Evolutionary conservation across 2,888 invertebrate genomes (phyloP).

Genomic region (Drosophila borborema): DNA sequence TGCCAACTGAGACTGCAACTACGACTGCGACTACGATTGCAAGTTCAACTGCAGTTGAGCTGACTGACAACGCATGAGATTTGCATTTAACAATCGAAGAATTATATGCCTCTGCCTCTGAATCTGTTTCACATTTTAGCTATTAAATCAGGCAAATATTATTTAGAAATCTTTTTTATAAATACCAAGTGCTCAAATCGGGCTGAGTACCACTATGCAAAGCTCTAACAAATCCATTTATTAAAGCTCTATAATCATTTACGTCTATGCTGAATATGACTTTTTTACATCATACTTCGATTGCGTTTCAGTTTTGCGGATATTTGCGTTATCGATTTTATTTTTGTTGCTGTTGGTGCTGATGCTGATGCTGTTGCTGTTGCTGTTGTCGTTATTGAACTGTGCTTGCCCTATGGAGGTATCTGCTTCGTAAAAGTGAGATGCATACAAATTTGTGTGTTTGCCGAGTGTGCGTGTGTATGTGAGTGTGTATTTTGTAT

Average conservation of each 20-base stretch:
- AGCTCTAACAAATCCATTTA: conserved; percentile 40
- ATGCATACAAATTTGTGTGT: conserved; percentile 17
- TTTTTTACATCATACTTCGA: conserved; percentile 8
- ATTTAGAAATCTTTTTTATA: conserved; percentile 18
- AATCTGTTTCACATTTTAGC: conserved; percentile 17
- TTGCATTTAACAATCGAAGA: conserved; percentile 78
- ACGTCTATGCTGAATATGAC: conserved; percentile 16
- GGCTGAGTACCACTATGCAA: background rate
- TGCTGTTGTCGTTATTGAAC: conserved; percentile 19
- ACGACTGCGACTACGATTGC: conserved; percentile 32
- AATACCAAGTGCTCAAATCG: conserved; percentile 2
- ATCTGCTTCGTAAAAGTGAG: conserved; percentile 5
- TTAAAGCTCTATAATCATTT: conserved; percentile 41
- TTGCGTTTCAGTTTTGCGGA: conserved; percentile 34
- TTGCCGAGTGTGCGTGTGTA: conserved; percentile 12
- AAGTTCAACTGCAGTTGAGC: conserved; percentile 11
- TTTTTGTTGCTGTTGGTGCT: conserved; percentile 11
- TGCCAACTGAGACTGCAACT: conserved; percentile 51
- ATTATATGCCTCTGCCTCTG: conserved; percentile 26
- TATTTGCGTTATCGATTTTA: conserved; percentile 67
- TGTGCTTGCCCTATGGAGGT: conserved; percentile 20
- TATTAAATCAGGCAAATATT: conserved; percentile 62
- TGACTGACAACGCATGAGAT: conserved; percentile 71
- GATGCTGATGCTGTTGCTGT: conserved; percentile 6
- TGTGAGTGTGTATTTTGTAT: conserved; percentile 37